phyloP scores from a whole-genome alignment of 2,797 vertebrate species.

The Phrynocephalus forsythii region DNA sequence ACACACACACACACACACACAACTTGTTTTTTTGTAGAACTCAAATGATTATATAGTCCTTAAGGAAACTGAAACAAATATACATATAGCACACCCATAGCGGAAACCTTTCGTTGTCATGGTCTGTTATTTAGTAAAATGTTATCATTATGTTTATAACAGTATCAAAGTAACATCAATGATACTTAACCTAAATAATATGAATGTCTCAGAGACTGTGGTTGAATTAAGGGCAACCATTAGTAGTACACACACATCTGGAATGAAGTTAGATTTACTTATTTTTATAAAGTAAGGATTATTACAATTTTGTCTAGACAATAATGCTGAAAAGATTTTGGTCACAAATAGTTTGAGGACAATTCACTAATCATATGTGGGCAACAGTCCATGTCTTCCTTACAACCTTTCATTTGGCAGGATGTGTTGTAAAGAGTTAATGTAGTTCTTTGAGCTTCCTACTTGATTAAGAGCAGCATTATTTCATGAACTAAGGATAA shows the following conservation, averaged over 20 bases:
- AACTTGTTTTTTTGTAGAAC: conserved; percentile 46
- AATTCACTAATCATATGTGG: conserved; percentile 66
- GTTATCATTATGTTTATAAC: conserved; percentile 82
- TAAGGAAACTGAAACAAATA: conserved; percentile 62
- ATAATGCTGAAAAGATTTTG: conserved; percentile 64
- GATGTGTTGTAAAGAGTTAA: conserved; percentile 26
- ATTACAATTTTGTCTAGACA: conserved; percentile 82
- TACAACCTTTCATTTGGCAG: conserved; percentile 59
- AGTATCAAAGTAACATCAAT: conserved; percentile 79
- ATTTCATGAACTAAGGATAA: conserved; percentile 44
- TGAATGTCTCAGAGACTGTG: conserved; percentile 75
- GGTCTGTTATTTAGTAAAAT: conserved; percentile 81
- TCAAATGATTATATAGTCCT: conserved; percentile 61
- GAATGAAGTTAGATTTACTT: conserved; percentile 69
- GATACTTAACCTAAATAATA: conserved; percentile 85
- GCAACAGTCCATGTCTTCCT: conserved; percentile 59
- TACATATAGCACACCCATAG: conserved; percentile 64
- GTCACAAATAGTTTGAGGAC: conserved; percentile 65
- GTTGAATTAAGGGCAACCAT: conserved; percentile 74
- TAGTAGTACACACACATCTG: conserved; percentile 74
- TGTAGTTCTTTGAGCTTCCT: conserved; percentile 32
- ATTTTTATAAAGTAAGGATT: conserved; percentile 68
- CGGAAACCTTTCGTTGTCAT: conserved; percentile 71
- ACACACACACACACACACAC: neutral
- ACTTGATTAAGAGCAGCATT: conserved; percentile 43